Percentiles rank a stretch among this genome's conserved stretches.
Conservation (phyloP, 2,797 vertebrate species). For the Gambusia yucatana region DNA sequence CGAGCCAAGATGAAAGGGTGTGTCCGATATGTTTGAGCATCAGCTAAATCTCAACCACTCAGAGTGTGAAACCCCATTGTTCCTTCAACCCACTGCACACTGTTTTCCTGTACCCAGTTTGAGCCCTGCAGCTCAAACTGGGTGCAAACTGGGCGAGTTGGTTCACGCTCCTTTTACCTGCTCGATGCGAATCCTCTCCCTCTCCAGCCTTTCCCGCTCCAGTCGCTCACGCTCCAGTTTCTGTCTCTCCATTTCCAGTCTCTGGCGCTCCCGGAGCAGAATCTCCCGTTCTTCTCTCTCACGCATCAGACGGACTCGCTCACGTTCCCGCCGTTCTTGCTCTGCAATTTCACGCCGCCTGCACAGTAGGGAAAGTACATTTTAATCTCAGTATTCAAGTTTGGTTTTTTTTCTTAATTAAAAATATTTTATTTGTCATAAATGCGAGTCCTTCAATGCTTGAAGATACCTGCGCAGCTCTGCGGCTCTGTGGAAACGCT, state of each 20-base stretch:
- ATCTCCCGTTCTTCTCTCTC: constrained; percentile 92
- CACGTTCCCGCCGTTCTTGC: constrained; percentile 88
- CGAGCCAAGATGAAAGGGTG: neutral
- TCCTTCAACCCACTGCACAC: neutral
- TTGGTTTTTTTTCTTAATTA: neutral
- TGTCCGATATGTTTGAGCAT: neutral
- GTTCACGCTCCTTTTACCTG: constrained; percentile 82
- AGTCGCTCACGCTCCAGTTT: constrained; percentile 94
- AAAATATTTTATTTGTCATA: no score
- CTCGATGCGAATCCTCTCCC: constrained; percentile 94
- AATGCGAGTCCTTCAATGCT: neutral
- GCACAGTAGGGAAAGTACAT: neutral
- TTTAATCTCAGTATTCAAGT: neutral
- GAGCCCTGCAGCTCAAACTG: no score
- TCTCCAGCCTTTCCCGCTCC: constrained; percentile 94
- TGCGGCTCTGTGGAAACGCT: constrained; percentile 89
- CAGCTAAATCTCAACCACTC: neutral
- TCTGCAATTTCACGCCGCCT: constrained; percentile 94
- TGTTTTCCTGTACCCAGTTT: neutral
- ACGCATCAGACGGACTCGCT: constrained; percentile 87
- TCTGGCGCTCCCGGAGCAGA: constrained; percentile 90
- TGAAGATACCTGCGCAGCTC: constrained; percentile 90
- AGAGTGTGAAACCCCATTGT: neutral
- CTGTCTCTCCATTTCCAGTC: constrained; percentile 94
- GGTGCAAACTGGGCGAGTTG: neutral